A percentile compares a stretch with the other conserved stretches of the same genome.
Conservation (phyloP, 2,888 invertebrate genomes). For the Diaperis boleti region DNA sequence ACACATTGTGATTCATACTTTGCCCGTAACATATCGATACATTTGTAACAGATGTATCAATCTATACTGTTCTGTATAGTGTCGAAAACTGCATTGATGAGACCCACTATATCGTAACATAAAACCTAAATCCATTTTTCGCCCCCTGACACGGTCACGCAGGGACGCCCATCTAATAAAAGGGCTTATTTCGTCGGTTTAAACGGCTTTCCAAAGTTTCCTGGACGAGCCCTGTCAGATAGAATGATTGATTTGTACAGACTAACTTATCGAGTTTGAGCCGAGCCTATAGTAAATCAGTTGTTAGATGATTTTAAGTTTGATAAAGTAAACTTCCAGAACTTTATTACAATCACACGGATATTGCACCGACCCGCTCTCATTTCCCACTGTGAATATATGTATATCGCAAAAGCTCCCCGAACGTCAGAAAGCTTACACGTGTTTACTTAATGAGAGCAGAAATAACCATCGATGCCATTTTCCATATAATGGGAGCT, state of each 20-base stretch:
- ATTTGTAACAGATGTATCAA: too few species aligned
- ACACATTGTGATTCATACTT: too few species aligned
- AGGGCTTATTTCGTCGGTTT: constrained; percentile 40
- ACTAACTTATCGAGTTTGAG: constrained; percentile 43
- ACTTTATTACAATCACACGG: constrained; percentile 34
- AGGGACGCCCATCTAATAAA: constrained; percentile 33
- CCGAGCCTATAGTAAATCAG: constrained; percentile 37
- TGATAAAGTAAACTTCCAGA: constrained; percentile 38
- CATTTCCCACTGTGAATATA: background rate
- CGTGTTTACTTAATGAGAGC: constrained; percentile 14
- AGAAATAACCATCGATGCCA: constrained; percentile 22
- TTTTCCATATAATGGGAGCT: constrained; percentile 40
- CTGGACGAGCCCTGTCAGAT: constrained; percentile 38
- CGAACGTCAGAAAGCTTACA: background rate
- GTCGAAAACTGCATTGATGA: too few species aligned
- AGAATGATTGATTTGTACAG: constrained; percentile 44
- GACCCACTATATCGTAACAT: too few species aligned
- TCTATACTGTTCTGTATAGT: too few species aligned
- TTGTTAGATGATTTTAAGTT: constrained; percentile 42
- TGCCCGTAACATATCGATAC: too few species aligned
- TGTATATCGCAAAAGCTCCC: background rate
- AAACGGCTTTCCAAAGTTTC: constrained; percentile 41
- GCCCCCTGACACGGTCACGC: background rate
- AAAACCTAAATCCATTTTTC: background rate
- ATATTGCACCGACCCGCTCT: constrained; percentile 28